Base-by-base conservation (phyloP, 37 sponge, comb jelly and placozoan genomes). In the Halisarca cf. caerulea region DNA sequence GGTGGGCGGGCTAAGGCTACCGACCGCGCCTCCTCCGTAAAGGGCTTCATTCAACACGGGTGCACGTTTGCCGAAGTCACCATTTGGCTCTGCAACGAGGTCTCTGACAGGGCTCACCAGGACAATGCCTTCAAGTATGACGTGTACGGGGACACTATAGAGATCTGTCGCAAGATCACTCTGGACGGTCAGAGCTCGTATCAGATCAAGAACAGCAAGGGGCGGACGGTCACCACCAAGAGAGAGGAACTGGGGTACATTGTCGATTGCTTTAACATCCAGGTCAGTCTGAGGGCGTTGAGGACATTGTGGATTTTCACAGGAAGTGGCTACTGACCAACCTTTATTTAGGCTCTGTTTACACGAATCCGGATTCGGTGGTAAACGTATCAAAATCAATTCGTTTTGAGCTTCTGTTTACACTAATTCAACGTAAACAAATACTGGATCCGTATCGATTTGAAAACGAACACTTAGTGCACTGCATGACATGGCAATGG, bases 1-100 rank as follows among this genome's bases (percentile, higher is more conserved):
- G 96, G 99, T 27, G 97, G 99, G 1, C 87, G 89, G 66, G 93
- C 97, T 34, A 66, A 79, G 20, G 81, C 83, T 34, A 99, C 99
- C 3, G 87, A 94, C 79, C 61, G 99, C 17, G 97, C 83, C 33
- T 74, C 86, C 43, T 92, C 95, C 42, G 84, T 99, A 42, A 92
- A 91, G 58, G 74, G 86, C 61, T 96, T 99, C 80, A 95, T 99
- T 33, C 71, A 89, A 42, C 83, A 95, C 0, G 95, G 94, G 18
- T 73, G 78, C 39, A 87, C 79, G 37, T 85, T 55, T 55, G 89
- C 97, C 0, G 83, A 89, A 86, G 82, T 97, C 24, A 80, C 59
- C 2, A 70, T 97, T 23, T 34, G 33, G n/a, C 59, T 97, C 33
- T 40, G 87, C 37, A 97, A 97, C 72, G 43, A 72, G 36, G 92